These are phyloP conservation scores for Chrysolina oricalcia DNA, from an alignment of 2,888 invertebrate species.

Conservation along the genomic window DNA sequence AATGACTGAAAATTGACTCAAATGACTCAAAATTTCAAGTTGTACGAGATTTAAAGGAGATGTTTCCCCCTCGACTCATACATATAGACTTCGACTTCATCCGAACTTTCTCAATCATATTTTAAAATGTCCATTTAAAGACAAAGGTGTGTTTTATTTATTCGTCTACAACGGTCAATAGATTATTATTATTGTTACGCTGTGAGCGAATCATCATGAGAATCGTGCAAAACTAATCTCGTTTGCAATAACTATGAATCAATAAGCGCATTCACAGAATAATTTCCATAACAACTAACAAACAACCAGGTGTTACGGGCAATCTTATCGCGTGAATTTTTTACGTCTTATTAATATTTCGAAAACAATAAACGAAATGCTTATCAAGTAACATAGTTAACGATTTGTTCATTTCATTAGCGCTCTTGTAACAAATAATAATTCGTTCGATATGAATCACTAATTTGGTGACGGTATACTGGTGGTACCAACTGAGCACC, in stretches of 20 bases:
- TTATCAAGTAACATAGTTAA: constrained; percentile 7
- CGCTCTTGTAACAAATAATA: neutral
- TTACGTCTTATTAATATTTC: constrained; percentile 7
- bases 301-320: neutral
- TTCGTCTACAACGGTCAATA: too few relatives aligned
- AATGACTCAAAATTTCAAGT: too few relatives aligned
- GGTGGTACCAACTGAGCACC: neutral
- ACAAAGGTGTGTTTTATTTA: too few relatives aligned
- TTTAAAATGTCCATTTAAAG: too few relatives aligned
- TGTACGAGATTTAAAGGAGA: too few relatives aligned
- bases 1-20: too few relatives aligned
- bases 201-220: neutral
- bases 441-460: constrained; percentile 15
- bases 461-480: neutral
- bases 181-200: neutral
- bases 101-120: too few relatives aligned
- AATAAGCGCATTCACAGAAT: constrained; percentile 4
- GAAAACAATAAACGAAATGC: constrained; percentile 8
- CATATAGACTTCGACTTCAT: too few relatives aligned
- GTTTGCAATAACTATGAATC: neutral
- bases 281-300: constrained; percentile 13
- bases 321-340: constrained; percentile 15
- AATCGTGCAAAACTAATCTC: constrained; percentile 10
- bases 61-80: too few relatives aligned
- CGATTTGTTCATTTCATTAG: constrained; percentile 17